These are phyloP conservation scores for Cheilosia grossa DNA, from an alignment of 2,888 invertebrate species.

Conservation along the genomic window DNA sequence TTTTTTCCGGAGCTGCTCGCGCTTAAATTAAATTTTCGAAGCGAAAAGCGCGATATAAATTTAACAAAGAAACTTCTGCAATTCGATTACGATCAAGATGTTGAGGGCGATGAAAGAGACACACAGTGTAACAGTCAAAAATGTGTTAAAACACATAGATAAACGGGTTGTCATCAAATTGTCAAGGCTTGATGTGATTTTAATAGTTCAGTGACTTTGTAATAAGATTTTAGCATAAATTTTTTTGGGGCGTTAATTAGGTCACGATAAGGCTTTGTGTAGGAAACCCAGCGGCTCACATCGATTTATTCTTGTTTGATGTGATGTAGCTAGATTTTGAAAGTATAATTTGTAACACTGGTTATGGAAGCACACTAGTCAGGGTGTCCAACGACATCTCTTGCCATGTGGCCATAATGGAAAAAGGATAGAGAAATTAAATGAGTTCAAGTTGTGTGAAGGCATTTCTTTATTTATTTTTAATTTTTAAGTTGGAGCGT, in stretches of 20 bases:
- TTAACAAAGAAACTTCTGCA: slow-evolving; percentile 63
- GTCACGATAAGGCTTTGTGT: slow-evolving; percentile 6
- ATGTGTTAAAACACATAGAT: slow-evolving; percentile 51
- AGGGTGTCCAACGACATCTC: no score
- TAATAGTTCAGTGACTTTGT: slow-evolving; percentile 57
- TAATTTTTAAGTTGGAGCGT: no score
- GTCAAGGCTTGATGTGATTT: slow-evolving; percentile 45
- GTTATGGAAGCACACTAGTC: background rate
- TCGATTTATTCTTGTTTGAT: background rate
- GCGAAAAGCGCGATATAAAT: slow-evolving; percentile 43
- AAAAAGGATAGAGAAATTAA: no score
- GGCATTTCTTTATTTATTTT: no score
- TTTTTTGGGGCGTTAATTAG: slow-evolving; percentile 47
- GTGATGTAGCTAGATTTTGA: background rate
- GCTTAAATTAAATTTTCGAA: slow-evolving; percentile 61
- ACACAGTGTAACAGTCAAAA: slow-evolving; percentile 46
- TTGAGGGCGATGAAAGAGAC: slow-evolving; percentile 42
- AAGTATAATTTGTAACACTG: background rate
- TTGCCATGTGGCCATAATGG: no score
- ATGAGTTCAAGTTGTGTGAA: no score
- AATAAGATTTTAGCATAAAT: slow-evolving; percentile 40
- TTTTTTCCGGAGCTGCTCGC: slow-evolving; percentile 33
- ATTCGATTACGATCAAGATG: slow-evolving; percentile 69
- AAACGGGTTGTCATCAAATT: slow-evolving; percentile 49
- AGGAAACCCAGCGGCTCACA: background rate